These are phyloP conservation scores for Ciona savignyi DNA, from an alignment of 23 tunicate species.

Conservation along the genomic window DNA sequence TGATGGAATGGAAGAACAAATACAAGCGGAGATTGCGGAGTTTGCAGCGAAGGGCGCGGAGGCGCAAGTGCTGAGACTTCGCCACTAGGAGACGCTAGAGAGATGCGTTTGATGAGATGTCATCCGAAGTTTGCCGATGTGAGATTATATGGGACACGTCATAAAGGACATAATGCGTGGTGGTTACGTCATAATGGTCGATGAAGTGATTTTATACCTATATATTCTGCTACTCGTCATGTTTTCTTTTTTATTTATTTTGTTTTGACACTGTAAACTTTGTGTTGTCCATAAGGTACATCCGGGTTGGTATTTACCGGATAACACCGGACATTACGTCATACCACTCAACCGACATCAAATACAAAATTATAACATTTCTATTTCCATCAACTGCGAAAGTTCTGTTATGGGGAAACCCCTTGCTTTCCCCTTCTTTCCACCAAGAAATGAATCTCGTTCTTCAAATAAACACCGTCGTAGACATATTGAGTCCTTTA, in stretches of 20 bases:
- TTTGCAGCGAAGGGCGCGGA: neutral
- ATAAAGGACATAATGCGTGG: neutral
- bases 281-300: no score
- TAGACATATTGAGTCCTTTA: no score
- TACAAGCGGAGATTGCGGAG: conserved; percentile 6
- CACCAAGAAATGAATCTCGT: no score
- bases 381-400: no score
- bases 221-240: no score
- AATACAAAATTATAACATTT: no score
- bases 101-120: neutral
- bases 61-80: neutral
- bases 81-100: neutral
- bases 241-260: neutral
- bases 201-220: neutral
- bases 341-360: no score
- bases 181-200: neutral
- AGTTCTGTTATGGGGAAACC: no score
- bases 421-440: no score
- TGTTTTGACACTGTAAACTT: conserved; percentile 1
- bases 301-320: neutral
- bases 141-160: neutral
- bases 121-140: neutral
- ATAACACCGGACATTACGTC: neutral
- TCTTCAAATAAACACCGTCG: no score
- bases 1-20: conserved; percentile 21